Evolutionary conservation across 2,797 vertebrate species (phyloP).

Genomic region (Sciurus carolinensis): DNA sequence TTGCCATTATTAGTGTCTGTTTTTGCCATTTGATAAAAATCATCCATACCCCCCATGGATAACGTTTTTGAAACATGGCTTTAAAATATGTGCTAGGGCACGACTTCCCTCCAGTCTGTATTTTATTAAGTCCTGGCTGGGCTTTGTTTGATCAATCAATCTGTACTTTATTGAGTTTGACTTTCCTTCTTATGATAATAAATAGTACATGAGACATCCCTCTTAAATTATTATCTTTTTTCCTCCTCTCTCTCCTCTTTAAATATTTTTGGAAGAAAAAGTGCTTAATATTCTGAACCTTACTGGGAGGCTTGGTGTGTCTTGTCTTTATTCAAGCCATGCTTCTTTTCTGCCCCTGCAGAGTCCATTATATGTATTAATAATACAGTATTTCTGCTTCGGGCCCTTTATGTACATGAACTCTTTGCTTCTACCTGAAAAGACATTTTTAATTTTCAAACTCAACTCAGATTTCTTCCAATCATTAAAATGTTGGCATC

Average conservation of each 20-base stretch:
- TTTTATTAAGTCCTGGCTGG: not conserved
- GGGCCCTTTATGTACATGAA: not conserved
- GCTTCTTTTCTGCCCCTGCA: not conserved
- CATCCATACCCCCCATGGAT: not conserved
- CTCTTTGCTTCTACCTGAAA: constrained; percentile 21
- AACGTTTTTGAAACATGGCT: constrained; percentile 33
- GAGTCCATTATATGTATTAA: not conserved
- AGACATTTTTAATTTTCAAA: constrained; percentile 31
- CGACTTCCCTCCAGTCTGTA: not conserved
- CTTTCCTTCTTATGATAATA: constrained; percentile 37
- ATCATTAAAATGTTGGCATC: constrained; percentile 52
- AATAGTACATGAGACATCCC: constrained; percentile 28
- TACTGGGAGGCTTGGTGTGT: not conserved
- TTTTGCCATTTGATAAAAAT: constrained; percentile 53
- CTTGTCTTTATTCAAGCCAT: not conserved
- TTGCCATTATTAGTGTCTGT: not conserved
- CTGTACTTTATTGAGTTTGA: constrained; percentile 46
- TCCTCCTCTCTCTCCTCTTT: not conserved
- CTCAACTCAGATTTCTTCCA: constrained; percentile 46
- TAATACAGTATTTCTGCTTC: not conserved
- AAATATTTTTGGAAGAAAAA: constrained; percentile 3
- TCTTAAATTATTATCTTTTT: constrained; percentile 56
- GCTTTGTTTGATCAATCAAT: constrained; percentile 58
- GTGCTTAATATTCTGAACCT: not conserved
- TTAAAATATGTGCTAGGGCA: constrained; percentile 17